phyloP scores from a whole-genome alignment of 2,888 invertebrate species.

The Rhopalosiphum nymphaeae region DNA sequence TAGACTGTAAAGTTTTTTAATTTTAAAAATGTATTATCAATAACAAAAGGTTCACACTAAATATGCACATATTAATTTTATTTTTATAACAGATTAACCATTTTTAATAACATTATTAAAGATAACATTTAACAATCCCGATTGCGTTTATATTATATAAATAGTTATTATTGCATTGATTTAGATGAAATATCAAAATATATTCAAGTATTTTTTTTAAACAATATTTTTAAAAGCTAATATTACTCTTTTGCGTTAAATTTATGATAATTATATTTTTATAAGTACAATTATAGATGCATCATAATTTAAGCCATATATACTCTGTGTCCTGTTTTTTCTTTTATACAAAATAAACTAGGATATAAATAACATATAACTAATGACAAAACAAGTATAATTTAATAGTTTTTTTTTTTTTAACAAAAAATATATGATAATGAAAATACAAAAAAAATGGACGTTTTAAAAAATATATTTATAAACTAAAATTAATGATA shows the following conservation, averaged over 20 bases:
- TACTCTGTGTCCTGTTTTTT: neutral
- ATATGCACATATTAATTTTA: neutral
- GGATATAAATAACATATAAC: neutral
- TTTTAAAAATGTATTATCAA: neutral
- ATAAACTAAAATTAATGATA: conserved; percentile 51
- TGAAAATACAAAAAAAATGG: conserved; percentile 51
- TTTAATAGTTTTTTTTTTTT: conserved; percentile 51
- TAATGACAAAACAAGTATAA: conserved; percentile 34
- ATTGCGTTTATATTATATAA: neutral
- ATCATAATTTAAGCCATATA: neutral
- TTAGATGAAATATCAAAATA: neutral
- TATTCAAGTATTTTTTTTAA: neutral
- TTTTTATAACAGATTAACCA: neutral
- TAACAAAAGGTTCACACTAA: neutral
- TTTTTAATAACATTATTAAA: neutral
- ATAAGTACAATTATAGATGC: neutral
- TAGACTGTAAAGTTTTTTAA: neutral
- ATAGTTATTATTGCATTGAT: neutral
- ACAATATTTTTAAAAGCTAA: neutral
- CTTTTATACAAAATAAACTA: neutral
- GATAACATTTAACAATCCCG: neutral
- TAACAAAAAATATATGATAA: conserved; percentile 37
- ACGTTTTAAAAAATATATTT: conserved; percentile 37
- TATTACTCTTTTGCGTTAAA: neutral
- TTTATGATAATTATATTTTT: neutral